Evolutionary conservation across 2,113 vertebrate species (phyloP).

Genomic region (Callionymus lyra): DNA sequence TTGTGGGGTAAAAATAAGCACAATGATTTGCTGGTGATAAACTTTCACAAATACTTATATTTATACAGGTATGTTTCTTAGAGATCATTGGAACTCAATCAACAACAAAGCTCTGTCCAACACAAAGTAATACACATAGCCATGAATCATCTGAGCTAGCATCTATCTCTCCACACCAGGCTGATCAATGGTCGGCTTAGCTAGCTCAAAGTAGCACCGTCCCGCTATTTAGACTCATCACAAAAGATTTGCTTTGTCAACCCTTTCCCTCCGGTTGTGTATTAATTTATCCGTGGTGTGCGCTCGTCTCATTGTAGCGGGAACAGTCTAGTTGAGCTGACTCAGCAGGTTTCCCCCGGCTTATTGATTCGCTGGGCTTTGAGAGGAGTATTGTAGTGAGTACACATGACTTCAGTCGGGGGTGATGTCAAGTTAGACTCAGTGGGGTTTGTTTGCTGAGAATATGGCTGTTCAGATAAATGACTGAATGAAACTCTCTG

Average conservation of each 20-base stretch:
- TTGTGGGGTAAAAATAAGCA: no score
- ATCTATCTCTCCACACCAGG: no score
- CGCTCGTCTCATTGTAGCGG: conserved; percentile 10
- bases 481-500: no score
- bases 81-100: no score
- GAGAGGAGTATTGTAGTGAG: conserved; percentile 22
- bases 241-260: conserved; percentile 5
- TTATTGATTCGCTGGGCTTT: conserved; percentile 21
- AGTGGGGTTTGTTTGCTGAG: conserved; percentile 15
- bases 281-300: conserved; percentile 5
- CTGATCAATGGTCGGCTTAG: no score
- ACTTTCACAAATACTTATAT: no score
- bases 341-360: conserved; percentile 16
- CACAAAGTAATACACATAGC: no score
- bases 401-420: conserved; percentile 40
- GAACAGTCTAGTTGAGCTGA: conserved; percentile 31
- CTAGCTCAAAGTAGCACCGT: no score
- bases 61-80: no score
- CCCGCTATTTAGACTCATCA: background rate
- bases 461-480: background rate
- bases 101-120: no score
- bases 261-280: background rate
- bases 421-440: conserved; percentile 19
- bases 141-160: no score
- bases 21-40: no score